Evolutionary conservation across 2,113 vertebrate genomes (phyloP), one percentile per base, ranked within the genome.

Genomic region (Alouatta palliata): DNA sequence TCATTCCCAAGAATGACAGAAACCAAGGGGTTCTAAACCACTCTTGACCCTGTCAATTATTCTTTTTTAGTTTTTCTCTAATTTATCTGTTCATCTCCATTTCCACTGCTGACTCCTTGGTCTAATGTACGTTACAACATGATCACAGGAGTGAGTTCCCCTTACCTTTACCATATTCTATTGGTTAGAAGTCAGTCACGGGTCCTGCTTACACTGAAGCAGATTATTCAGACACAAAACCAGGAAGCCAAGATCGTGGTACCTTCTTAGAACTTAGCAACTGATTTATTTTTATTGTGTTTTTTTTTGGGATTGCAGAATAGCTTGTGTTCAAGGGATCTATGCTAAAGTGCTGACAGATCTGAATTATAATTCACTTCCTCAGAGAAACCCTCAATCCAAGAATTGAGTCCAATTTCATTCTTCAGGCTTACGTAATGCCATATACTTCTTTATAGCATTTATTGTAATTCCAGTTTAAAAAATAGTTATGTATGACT

Each of bases 21-120:
- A 83, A 80, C 14, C 21, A 37, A 87, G 43, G 68, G 14, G 21
- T 90, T 70, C 61, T 64, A 64, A 32, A 64, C 5, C 27, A 64
- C 5, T 64, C 25, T 37, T 16, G 61, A 58, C 83, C 64, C 45
- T 54, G 8, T 54, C 58, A 43, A 23, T 47, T 87, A 85, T 87
- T 45, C 49, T 52, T 87, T 94, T 6, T 27, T 17, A 66, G 52
- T 82, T 88, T 96, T 95, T 94, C 56, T 90, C 83, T 89, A 80
- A 64, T 86, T 56, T 54, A 90, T 77, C 80, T 93, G n/a, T 71
- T 94, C 68, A 13, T 92, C 32, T 87, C 27, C 86, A 81, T 95
- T 81, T 52, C 66, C 40, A 58, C 32, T 49, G 37, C 20, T 27
- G 71, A 32, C 16, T 25, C 37, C 64, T 35, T 56, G 80, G 8